These are phyloP conservation scores for Lithophane socia DNA, from an alignment of 2,888 invertebrate species.

Conservation along the genomic window DNA sequence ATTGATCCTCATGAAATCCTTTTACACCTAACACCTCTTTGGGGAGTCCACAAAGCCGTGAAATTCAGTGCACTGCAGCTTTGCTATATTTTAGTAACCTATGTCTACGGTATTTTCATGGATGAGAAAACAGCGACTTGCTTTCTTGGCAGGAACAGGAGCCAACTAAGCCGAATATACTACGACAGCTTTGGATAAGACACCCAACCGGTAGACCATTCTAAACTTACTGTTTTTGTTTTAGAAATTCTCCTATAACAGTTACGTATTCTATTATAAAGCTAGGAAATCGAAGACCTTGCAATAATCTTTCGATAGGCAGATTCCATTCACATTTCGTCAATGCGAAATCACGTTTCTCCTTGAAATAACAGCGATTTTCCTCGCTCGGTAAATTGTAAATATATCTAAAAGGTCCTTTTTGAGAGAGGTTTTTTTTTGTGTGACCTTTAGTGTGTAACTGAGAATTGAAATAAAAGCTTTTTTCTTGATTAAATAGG, in stretches of 20 bases:
- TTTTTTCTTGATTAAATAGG: conserved; percentile 25
- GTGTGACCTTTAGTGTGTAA: conserved; percentile 15
- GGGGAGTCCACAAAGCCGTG: conserved; percentile 25
- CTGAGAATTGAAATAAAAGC: conserved; percentile 18
- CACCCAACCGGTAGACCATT: neutral
- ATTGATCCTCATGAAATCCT: conserved; percentile 11
- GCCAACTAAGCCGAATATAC: conserved; percentile 41
- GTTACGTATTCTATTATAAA: conserved; percentile 32
- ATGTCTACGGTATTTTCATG: conserved; percentile 34
- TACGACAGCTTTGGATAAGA: conserved; percentile 20
- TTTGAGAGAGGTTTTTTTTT: conserved; percentile 25
- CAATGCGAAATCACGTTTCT: conserved; percentile 57
- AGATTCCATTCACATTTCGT: conserved; percentile 62
- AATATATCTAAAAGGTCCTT: conserved; percentile 45
- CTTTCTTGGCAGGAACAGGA: conserved; percentile 17
- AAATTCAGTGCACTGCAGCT: conserved; percentile 36
- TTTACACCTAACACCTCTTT: conserved; percentile 25
- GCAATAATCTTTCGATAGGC: conserved; percentile 42
- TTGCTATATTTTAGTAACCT: conserved; percentile 20
- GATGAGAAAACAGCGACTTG: conserved; percentile 38
- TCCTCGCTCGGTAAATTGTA: conserved; percentile 47
- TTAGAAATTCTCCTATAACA: conserved; percentile 10
- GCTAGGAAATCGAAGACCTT: conserved; percentile 50
- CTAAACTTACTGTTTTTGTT: conserved; percentile 2
- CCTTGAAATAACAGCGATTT: conserved; percentile 60